Evolutionary conservation across 2,888 invertebrate genomes (phyloP), one percentile per base, ranked within the genome.

Genomic region (Pterostichus madidus): DNA sequence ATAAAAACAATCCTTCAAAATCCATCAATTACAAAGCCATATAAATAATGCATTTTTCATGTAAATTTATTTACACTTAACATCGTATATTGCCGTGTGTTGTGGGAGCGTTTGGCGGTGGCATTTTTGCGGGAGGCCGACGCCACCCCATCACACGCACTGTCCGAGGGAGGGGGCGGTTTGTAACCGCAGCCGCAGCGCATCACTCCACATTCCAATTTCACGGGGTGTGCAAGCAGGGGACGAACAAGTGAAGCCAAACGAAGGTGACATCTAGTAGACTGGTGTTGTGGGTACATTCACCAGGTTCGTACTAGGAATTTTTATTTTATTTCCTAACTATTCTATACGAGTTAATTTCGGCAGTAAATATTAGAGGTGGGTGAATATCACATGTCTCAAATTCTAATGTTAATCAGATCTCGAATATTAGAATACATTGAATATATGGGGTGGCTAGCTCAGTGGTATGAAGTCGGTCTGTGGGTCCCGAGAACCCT

Each of bases 181-280:
- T 52, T 13, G 64, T 15, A 71, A 44, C 68, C 68, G 44, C 49
- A 75, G 52, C 71, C 53, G 56, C 78, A 61, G 78, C 39, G 59
- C 61, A 88, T 88, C 87, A 86, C 86, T 87, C 88, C 87, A 87
- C 88, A 88, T 88, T 88, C 88, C 88, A 89, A 88, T 88, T 88
- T 88, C 85, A 84, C 84, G 84, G 85, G 78, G 78, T 44, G 59
- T 44, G 52, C 53, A 68, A 49, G 71, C 83, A 71, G 86, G 87
- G 85, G 87, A 85, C 87, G 87, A 87, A 88, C 88, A 88, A 88
- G 88, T 87, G 88, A 88, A 88, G 88, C 87, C 88, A 88, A 89
- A 88, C 87, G 88, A 88, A 88, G 88, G 88, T 88, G 88, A 89
- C 88, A 87, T 87, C 85, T 87, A 56, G 44, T 71, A 71, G 68